These are phyloP conservation scores for Stenchaetothrips biformis DNA, from an alignment of 2,888 invertebrate species.

Conservation along the genomic window DNA sequence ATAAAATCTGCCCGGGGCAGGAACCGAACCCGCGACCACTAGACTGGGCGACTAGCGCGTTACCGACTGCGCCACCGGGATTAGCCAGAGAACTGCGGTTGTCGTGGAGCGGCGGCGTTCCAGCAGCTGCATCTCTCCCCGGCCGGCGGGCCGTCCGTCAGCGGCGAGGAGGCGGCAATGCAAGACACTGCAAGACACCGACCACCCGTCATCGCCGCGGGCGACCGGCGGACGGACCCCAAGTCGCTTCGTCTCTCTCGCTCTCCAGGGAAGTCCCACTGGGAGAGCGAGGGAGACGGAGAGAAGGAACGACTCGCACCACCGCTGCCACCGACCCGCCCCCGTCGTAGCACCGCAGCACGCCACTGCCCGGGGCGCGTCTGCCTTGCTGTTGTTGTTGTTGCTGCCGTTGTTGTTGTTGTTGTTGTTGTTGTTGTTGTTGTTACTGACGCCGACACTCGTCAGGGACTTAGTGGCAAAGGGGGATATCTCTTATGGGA, in stretches of 20 bases:
- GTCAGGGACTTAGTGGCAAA: too few species aligned
- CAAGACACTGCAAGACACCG: neutral
- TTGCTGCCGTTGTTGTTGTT: too few species aligned
- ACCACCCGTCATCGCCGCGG: neutral
- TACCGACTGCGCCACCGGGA: too few species aligned
- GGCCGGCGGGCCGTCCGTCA: too few species aligned
- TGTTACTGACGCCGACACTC: too few species aligned
- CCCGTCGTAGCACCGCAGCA: neutral
- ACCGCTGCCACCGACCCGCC: neutral
- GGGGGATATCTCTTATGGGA: too few species aligned
- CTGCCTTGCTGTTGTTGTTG: too few species aligned
- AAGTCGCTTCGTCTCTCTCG: neutral
- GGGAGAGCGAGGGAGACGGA: neutral
- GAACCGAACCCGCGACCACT: too few species aligned
- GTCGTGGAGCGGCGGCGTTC: neutral
- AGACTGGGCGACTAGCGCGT: too few species aligned
- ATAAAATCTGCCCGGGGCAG: too few species aligned
- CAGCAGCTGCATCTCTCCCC: neutral
- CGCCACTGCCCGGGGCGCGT: neutral
- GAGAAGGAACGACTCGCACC: neutral
- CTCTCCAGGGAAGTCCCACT: neutral
- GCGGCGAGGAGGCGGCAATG: neutral
- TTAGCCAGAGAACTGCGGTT: too few species aligned
- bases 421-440: too few species aligned
- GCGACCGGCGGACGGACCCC: neutral